These are phyloP conservation scores for Zophobas atratus DNA, from an alignment of 1,140 invertebrate genomes.

Conservation along the genomic window DNA sequence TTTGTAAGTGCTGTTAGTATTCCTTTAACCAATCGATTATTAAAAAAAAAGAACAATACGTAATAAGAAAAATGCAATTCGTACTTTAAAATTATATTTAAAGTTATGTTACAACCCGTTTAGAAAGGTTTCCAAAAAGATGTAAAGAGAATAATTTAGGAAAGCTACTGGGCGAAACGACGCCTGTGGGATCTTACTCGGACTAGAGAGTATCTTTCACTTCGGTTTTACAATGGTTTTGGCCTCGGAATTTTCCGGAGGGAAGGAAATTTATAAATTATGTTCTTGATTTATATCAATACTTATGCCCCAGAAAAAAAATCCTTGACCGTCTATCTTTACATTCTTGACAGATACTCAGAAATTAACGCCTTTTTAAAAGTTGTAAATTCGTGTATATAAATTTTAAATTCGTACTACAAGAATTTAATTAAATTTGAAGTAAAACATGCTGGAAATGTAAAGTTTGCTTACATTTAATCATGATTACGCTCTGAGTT, in stretches of 20 bases:
- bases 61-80: neutral
- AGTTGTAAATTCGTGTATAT: no score
- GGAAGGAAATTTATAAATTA: conserved; percentile 16
- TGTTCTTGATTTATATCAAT: conserved; percentile 38
- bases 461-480: no score
- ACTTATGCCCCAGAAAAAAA: conserved; percentile 20
- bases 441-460: no score
- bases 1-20: no score
- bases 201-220: conserved; percentile 11
- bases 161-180: conserved; percentile 6
- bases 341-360: no score
- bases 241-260: neutral
- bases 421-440: no score
- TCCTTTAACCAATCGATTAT: no score
- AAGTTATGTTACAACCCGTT: neutral
- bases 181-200: conserved; percentile 4
- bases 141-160: conserved; percentile 24
- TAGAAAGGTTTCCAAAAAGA: neutral
- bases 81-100: neutral
- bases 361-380: no score
- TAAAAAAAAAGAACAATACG: no score
- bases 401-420: no score
- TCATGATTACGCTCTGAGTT: no score
- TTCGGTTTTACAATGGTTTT: conserved; percentile 28
- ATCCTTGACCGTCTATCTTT: neutral